A percentile compares a stretch with the other conserved stretches of the same genome.
Conservation (phyloP, 2,888 invertebrate species). For the Drosophila sordidula region DNA sequence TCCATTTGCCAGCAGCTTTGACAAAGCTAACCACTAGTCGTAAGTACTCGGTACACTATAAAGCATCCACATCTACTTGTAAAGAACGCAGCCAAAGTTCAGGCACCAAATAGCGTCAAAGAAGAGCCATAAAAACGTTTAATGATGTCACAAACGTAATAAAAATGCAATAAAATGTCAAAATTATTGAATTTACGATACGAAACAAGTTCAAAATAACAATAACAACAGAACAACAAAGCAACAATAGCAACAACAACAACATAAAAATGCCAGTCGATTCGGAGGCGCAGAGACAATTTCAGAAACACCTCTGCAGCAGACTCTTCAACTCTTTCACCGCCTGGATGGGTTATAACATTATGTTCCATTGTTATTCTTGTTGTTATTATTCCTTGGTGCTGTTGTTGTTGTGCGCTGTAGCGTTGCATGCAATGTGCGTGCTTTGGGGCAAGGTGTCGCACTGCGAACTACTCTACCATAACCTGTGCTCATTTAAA, state of each 20-base stretch:
- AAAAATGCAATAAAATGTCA: slow-evolving; percentile 81
- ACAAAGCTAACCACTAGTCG: slow-evolving; percentile 4
- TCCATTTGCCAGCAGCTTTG: too few relatives aligned
- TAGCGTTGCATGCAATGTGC: slow-evolving; percentile 71
- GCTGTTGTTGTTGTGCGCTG: slow-evolving; percentile 48
- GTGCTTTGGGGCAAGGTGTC: slow-evolving; percentile 76
- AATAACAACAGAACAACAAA: slow-evolving; percentile 37
- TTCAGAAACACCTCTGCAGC: slow-evolving; percentile 70
- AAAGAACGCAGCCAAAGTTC: slow-evolving; percentile 63
- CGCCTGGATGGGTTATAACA: slow-evolving; percentile 71
- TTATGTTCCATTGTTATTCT: slow-evolving; percentile 72
- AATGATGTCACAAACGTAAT: slow-evolving; percentile 81
- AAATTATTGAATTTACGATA: slow-evolving; percentile 81
- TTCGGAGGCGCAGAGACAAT: slow-evolving; percentile 45
- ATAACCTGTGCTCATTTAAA: slow-evolving; percentile 74
- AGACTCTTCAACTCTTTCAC: slow-evolving; percentile 66
- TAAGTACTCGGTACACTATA: neutral
- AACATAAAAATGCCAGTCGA: slow-evolving; percentile 51
- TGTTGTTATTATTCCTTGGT: slow-evolving; percentile 45
- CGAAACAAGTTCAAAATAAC: slow-evolving; percentile 78
- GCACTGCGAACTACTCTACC: slow-evolving; percentile 74
- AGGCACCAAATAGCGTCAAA: slow-evolving; percentile 74
- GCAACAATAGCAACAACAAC: slow-evolving; percentile 34
- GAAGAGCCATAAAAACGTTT: slow-evolving; percentile 78
- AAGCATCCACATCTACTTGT: slow-evolving; percentile 19